Conservation (phyloP, 2,888 invertebrate species). For the Scrobipalpa atriplicella region DNA sequence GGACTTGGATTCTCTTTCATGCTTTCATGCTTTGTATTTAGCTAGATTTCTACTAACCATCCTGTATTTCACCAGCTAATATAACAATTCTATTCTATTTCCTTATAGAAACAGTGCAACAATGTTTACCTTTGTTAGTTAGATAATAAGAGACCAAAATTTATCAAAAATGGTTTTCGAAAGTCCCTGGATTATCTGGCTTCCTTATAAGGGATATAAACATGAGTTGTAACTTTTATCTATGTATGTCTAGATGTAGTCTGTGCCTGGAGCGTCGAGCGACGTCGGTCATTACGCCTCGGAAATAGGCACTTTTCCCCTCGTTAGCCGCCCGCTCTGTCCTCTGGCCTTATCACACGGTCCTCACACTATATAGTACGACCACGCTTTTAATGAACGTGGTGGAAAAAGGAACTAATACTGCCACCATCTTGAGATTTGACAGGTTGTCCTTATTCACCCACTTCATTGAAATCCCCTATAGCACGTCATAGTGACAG, state of each 20-base stretch:
- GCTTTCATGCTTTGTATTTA: too few species aligned
- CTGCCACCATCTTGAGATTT: too few species aligned
- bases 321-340: conserved; percentile 75
- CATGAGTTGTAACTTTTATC: not conserved
- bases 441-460: too few species aligned
- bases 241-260: conserved; percentile 18
- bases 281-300: conserved; percentile 76
- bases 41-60: too few species aligned
- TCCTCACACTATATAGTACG: conserved; percentile 30
- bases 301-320: conserved; percentile 82
- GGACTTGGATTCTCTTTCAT: too few species aligned
- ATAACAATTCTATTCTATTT: too few species aligned
- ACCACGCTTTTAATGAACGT: not conserved
- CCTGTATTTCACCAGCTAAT: too few species aligned
- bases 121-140: too few species aligned
- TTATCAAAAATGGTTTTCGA: not conserved
- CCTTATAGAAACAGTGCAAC: too few species aligned
- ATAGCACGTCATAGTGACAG: conserved; percentile 28
- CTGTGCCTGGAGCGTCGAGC: conserved; percentile 52
- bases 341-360: conserved; percentile 51
- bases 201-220: not conserved
- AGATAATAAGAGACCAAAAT: too few species aligned
- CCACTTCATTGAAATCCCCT: too few species aligned
- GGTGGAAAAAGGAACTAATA: too few species aligned
- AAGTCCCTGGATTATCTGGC: not conserved